Evolutionary conservation across 1,140 invertebrate genomes (phyloP), one percentile per base, ranked within the genome.

Genomic region (Copidosoma floridanum): DNA sequence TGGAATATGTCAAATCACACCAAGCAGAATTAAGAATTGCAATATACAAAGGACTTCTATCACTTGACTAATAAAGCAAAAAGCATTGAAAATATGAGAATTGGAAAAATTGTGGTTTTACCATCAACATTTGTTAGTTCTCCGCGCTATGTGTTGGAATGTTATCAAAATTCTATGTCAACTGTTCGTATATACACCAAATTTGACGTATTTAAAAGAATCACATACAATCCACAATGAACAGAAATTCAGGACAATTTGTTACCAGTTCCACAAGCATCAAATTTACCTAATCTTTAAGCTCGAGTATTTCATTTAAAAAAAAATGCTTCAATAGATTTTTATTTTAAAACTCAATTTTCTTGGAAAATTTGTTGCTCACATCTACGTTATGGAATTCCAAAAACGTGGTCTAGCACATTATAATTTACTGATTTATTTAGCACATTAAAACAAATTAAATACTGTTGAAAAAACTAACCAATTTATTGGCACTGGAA

Each of bases 371-470:
- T 20, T 38, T 24, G 21, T 11, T 14, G 51, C 16, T 5, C 23
- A 53, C 16, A 24, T 53, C 14, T 53, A 53, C 43, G 14, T 4
- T n/a, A 55, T 43, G 27, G 43, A 56, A 56, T 55, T 44, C 18
- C 40, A 55, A 35, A 55, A 55, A 29, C 38, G 76, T 62, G 81
- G 80, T 2, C 57, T 80, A n/a, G 78, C 81, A 0, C 79, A 82
- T 66, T 60, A 58, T 5, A 24, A 55, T 55, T 10, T 43, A n/a
- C 23, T 55, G 21, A 44, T 46, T 2, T 40, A 6, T 11, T 44
- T 55, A 32, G 1, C 18, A n/a, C 16, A 14, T 16, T 2, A 35
- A 24, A 21, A 16, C 16, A 53, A 57, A 57, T 37, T 53, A n/a
- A 18, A n/a, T 16, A 48, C 26, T 10, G 11, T 48, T 8, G 26